Evolutionary conservation across 2,113 vertebrate species (phyloP).

Genomic region (Fregata magnificens): DNA sequence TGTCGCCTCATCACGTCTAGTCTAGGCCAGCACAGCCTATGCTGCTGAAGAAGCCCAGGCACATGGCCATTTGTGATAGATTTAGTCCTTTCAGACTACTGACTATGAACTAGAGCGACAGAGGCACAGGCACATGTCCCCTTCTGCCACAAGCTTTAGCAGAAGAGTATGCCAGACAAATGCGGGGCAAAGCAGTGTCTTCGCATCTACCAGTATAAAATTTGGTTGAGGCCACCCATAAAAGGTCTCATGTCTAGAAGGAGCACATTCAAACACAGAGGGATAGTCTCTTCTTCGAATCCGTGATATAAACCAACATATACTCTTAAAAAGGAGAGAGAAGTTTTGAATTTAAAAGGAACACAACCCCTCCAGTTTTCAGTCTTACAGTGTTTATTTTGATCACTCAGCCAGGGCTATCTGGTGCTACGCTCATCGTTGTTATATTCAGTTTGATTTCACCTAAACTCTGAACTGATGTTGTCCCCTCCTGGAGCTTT

Average conservation of each 20-base stretch:
- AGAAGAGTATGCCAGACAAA: not conserved
- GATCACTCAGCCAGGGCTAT: not conserved
- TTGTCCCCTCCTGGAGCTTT: not conserved
- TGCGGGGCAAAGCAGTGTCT: not conserved
- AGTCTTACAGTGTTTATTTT: not conserved
- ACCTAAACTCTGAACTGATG: not conserved
- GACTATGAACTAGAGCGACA: accelerated
- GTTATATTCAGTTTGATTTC: not conserved
- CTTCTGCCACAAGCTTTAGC: not conserved
- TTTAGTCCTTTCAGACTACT: too few species aligned
- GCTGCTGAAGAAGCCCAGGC: not conserved
- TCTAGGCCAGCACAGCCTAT: not conserved
- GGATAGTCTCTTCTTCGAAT: not conserved
- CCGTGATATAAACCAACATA: accelerated
- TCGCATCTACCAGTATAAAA: not conserved
- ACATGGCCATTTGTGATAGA: accelerated
- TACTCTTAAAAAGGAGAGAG: not conserved
- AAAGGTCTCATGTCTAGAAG: not conserved
- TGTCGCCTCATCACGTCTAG: accelerated
- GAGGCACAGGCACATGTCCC: not conserved
- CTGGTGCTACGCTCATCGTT: accelerated
- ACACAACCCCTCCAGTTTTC: not conserved
- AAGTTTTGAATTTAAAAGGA: not conserved
- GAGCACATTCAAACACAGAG: not conserved
- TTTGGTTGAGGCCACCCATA: not conserved